A percentile compares a stretch with the other conserved stretches of the same genome.
Evolutionary conservation across 2,888 invertebrate species (phyloP).

Genomic region (Pterobdella sp.): DNA sequence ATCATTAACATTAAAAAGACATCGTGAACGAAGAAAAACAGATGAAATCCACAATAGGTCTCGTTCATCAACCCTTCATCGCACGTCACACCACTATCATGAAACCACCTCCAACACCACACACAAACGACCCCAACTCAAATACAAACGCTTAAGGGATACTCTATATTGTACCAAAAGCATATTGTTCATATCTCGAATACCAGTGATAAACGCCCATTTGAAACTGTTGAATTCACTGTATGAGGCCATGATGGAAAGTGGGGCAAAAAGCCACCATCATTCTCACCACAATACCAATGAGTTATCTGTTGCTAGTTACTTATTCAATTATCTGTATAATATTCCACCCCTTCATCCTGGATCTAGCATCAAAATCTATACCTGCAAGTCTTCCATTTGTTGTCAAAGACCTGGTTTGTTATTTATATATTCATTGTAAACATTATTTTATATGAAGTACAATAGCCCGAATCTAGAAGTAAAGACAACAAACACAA

Average conservation of each 20-base stretch:
- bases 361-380: conserved; percentile 72
- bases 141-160: conserved; percentile 84
- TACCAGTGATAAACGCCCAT: conserved; percentile 61
- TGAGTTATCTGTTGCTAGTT: conserved; percentile 69
- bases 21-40: conserved; percentile 18
- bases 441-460: no score
- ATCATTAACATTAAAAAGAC: conserved; percentile 49
- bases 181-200: conserved; percentile 81
- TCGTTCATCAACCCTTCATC: background rate
- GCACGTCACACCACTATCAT: conserved; percentile 10
- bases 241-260: conserved; percentile 40
- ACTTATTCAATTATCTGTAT: conserved; percentile 87
- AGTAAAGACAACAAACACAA: no score
- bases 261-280: background rate
- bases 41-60: background rate
- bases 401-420: conserved; percentile 49
- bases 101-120: conserved; percentile 43
- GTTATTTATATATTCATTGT: conserved; percentile 26
- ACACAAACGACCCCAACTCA: conserved; percentile 32
- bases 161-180: conserved; percentile 89
- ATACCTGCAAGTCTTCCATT: conserved; percentile 43
- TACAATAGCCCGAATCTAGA: no score
- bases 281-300: background rate
- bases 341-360: conserved; percentile 83
- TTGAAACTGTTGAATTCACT: conserved; percentile 44